Evolutionary conservation across 2,888 invertebrate species (phyloP), one percentile per base, ranked within the genome.

Genomic region (Creontiades dilutus): DNA sequence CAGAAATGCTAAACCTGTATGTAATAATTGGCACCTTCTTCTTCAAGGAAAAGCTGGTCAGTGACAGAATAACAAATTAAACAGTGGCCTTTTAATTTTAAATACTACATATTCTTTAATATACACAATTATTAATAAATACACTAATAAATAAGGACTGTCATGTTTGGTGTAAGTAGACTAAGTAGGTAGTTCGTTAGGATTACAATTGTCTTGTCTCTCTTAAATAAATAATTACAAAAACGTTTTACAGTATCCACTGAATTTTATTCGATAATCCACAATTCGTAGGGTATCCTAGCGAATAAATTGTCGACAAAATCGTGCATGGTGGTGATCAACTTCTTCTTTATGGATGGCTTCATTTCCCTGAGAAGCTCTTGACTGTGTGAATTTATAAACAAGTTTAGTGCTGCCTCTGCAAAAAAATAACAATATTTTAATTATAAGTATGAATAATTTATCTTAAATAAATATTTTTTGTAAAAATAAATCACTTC

Each of bases 361-460:
- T 97, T 97, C 97, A 97, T 97, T 94, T 97, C 97, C 92, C 96
- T 97, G 80, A 97, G 93, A 16, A 97, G 93, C 91, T 97, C 97
- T 92, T 97, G 97, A 0, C 97, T 96, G 93, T 97, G 97, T 0
- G 96, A 96, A 93, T 97, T 97, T 93, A 97, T 97, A 94, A 97
- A 97, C 81, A 97, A 94, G 93, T 97, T 97, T 91, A 97, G 93
- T 16, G 97, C 97, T 19, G 97, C 97, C 93, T 97, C 97, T 97
- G 94, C 91, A 93, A 94, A 90, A 75, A 27, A 3, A 75, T 2
- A 27, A 9, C 46, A 37, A 13, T 80, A n/a, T n/a, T n/a, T n/a
- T n/a, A n/a, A n/a, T n/a, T n/a, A n/a, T n/a, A n/a, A n/a, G n/a
- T n/a, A n/a, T n/a, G n/a, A n/a, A n/a, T n/a, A n/a, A n/a, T n/a